Evolutionary conservation across 2,888 invertebrate species (phyloP).

Genomic region (Coelogynopora nodosa): DNA sequence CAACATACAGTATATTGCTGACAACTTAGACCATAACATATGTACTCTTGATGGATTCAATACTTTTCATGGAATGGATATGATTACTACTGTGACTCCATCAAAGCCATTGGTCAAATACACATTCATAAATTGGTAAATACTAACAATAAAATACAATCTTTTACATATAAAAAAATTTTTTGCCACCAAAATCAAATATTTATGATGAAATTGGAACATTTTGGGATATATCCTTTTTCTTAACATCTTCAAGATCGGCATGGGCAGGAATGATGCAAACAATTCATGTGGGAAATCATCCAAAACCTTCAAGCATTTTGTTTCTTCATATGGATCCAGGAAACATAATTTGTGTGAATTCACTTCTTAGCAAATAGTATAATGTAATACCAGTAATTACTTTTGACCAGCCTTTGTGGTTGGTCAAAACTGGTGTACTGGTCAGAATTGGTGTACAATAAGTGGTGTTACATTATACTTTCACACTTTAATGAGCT

Average conservation of each 20-base stretch:
- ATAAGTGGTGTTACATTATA: neutral
- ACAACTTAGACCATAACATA: no score
- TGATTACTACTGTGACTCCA: no score
- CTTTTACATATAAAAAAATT: no score
- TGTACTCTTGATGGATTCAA: no score
- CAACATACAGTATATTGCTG: no score
- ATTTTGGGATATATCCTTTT: neutral
- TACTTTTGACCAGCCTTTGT: neutral
- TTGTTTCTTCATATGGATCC: neutral
- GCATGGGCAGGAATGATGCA: neutral
- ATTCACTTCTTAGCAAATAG: neutral
- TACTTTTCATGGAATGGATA: no score
- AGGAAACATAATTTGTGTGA: neutral
- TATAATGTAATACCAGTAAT: neutral
- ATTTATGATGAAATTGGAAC: no score
- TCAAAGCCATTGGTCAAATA: no score
- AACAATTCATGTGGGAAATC: neutral
- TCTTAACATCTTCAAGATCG: neutral
- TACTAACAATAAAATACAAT: no score
- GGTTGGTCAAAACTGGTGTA: neutral
- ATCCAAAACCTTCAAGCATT: neutral
- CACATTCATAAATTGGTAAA: no score
- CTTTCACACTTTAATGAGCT: neutral
- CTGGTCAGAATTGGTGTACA: neutral
- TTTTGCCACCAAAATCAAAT: no score